Conservation (phyloP, 2,113 vertebrate species). For the Cranoglanis bouderius region DNA sequence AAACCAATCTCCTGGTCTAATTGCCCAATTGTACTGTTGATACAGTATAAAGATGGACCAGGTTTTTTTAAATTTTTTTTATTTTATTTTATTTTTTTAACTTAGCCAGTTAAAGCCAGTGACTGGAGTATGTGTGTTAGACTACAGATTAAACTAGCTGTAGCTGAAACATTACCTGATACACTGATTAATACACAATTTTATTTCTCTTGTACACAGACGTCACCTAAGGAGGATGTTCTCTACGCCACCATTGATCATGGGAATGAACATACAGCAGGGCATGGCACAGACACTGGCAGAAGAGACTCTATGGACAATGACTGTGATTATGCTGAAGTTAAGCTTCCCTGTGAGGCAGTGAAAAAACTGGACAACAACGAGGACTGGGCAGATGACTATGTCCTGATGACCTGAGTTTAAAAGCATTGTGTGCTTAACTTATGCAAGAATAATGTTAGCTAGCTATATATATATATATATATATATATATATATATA, state of each 20-base stretch:
- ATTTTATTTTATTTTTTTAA: not conserved
- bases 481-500: too few species aligned
- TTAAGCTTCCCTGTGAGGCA: slow-evolving; percentile 51
- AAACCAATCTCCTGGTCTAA: not conserved
- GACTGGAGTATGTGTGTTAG: not conserved
- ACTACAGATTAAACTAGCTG: not conserved
- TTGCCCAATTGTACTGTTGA: too few species aligned
- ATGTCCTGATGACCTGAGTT: slow-evolving; percentile 68
- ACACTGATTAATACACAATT: not conserved
- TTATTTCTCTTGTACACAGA: slow-evolving; percentile 20
- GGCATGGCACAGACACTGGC: not conserved
- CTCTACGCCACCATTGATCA: slow-evolving; percentile 71
- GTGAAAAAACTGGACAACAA: not conserved
- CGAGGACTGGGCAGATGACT: slow-evolving; percentile 68
- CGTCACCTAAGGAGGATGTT: slow-evolving; percentile 61
- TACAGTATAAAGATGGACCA: not conserved
- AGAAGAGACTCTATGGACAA: not conserved
- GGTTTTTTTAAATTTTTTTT: too few species aligned
- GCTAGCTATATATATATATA: too few species aligned
- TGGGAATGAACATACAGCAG: not conserved
- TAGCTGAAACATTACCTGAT: not conserved
- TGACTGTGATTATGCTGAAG: slow-evolving; percentile 71
- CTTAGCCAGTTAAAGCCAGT: too few species aligned
- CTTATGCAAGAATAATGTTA: not conserved
- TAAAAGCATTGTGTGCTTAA: not conserved